A percentile compares a stretch with the other conserved stretches of the same genome.
phyloP scores from a whole-genome alignment of 1,140 invertebrate species.

The Drosophila ogumai region DNA sequence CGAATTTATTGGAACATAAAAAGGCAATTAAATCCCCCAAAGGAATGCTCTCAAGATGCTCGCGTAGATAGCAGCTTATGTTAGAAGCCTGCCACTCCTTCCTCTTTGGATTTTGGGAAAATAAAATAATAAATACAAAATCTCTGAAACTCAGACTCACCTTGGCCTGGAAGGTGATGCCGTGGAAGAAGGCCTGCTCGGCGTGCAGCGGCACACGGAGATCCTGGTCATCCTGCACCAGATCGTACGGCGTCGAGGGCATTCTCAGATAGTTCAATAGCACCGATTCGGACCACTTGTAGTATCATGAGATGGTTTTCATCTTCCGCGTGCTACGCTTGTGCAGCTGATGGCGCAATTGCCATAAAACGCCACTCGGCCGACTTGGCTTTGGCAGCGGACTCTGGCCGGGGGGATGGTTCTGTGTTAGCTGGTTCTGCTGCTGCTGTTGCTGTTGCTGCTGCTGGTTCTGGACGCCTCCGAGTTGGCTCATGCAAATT shows the following conservation, averaged over 20 bases:
- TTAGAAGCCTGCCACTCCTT: background rate
- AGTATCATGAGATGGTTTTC: slow-evolving; percentile 85
- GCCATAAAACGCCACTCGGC: slow-evolving; percentile 78
- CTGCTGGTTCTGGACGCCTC: slow-evolving; percentile 37
- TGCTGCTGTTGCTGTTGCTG: slow-evolving; percentile 22
- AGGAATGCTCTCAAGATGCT: slow-evolving; percentile 17
- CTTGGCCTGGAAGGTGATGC: slow-evolving; percentile 98
- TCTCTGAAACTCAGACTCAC: slow-evolving; percentile 86
- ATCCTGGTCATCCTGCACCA: slow-evolving; percentile 97
- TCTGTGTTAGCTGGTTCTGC: slow-evolving; percentile 30
- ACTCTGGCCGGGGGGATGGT: slow-evolving; percentile 25
- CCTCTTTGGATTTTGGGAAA: background rate
- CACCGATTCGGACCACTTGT: slow-evolving; percentile 85
- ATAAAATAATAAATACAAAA: background rate
- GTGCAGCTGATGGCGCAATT: slow-evolving; percentile 80
- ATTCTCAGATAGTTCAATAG: slow-evolving; percentile 87
- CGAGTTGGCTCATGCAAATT: slow-evolving; percentile 79
- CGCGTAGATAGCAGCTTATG: background rate
- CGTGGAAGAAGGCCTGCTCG: slow-evolving; percentile 98
- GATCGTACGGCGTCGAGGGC: slow-evolving; percentile 96
- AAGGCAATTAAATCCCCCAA: slow-evolving; percentile 20
- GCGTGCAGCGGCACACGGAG: slow-evolving; percentile 96
- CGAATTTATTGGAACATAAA: slow-evolving; percentile 42
- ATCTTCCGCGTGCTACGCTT: slow-evolving; percentile 84
- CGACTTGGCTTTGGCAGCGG: slow-evolving; percentile 49